These are phyloP conservation scores for Meda fulgida DNA, from an alignment of 2,797 vertebrate genomes.

Conservation along the genomic window DNA sequence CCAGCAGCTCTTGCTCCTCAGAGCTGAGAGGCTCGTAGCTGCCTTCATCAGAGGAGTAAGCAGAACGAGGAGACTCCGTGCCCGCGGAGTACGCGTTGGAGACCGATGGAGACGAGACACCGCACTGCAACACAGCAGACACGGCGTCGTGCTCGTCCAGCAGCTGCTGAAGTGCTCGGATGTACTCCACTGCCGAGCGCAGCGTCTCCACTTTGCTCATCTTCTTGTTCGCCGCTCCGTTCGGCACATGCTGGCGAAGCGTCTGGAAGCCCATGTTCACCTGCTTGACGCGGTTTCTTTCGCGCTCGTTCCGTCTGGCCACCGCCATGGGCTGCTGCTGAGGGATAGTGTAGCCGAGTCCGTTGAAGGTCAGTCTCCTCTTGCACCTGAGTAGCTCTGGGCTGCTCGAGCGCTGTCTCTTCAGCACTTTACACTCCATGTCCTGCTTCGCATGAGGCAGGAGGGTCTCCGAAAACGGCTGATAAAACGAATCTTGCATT, in stretches of 20 bases:
- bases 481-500: conserved; percentile 48
- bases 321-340: conserved; percentile 70
- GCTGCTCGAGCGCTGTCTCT: conserved; percentile 67
- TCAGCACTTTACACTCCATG: conserved; percentile 53
- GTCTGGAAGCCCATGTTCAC: conserved; percentile 88
- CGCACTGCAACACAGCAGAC: conserved; percentile 67
- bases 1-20: conserved; percentile 79
- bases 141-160: conserved; percentile 81
- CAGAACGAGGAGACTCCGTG: conserved; percentile 76
- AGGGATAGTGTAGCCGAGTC: conserved; percentile 60
- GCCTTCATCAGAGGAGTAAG: conserved; percentile 81
- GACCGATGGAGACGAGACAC: conserved; percentile 64
- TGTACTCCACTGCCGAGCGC: conserved; percentile 86
- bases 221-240: conserved; percentile 82
- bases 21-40: conserved; percentile 79
- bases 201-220: conserved; percentile 90
- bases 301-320: conserved; percentile 84
- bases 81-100: conserved; percentile 69
- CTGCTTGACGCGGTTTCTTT: conserved; percentile 84
- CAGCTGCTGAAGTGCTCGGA: conserved; percentile 83
- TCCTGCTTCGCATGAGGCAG: conserved; percentile 21
- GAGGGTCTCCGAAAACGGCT: conserved; percentile 46
- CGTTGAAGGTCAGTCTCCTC: conserved; percentile 69
- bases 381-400: conserved; percentile 82
- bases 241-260: conserved; percentile 84